These are phyloP conservation scores for Carduelis carduelis DNA, from an alignment of 2,797 vertebrate species.

Conservation along the genomic window DNA sequence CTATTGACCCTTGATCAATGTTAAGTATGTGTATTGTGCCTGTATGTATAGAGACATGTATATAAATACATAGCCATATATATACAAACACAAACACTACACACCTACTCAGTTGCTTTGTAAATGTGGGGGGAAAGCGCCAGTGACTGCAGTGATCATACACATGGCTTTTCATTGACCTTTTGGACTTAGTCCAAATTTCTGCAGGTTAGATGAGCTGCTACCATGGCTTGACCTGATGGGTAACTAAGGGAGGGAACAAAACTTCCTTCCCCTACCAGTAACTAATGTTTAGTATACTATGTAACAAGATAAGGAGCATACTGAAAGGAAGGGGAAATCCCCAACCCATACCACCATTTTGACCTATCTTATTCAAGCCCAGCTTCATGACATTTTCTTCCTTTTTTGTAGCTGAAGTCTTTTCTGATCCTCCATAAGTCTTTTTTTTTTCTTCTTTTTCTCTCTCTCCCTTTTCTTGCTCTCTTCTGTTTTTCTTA, in stretches of 20 bases:
- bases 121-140: conserved; percentile 50
- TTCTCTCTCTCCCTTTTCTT: neutral
- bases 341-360: conserved; percentile 46
- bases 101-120: conserved; percentile 51
- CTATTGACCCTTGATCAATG: conserved; percentile 50
- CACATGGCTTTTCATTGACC: conserved; percentile 72
- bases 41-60: conserved; percentile 43
- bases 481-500: neutral
- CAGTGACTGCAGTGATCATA: conserved; percentile 68
- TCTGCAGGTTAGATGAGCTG: conserved; percentile 63
- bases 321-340: conserved; percentile 54
- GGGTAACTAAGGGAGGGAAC: conserved; percentile 31
- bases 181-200: conserved; percentile 60
- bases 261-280: conserved; percentile 9
- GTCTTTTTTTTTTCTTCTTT: neutral
- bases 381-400: conserved; percentile 48
- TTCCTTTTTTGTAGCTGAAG: conserved; percentile 66
- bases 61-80: neutral
- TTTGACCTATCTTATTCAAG: conserved; percentile 58
- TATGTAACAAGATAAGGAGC: conserved; percentile 51
- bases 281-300: conserved; percentile 39
- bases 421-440: conserved; percentile 17
- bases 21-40: neutral
- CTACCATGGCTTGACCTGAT: conserved; percentile 63
- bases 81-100: conserved; percentile 57